Evolutionary conservation across 2,888 invertebrate species (phyloP).

Genomic region (Cheilosia vernalis): DNA sequence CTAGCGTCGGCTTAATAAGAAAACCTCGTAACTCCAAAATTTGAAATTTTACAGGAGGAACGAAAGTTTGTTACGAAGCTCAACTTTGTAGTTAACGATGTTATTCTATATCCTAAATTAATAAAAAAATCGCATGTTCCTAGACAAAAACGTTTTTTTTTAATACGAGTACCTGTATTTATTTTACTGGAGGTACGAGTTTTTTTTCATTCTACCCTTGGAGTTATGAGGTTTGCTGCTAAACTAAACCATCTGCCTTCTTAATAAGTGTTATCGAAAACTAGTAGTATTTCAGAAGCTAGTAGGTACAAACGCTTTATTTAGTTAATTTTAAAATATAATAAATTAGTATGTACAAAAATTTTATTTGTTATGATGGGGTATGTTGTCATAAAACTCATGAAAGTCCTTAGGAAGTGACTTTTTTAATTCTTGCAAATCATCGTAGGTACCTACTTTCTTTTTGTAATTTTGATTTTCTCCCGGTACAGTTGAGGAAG

Average conservation of each 20-base stretch:
- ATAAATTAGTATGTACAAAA: neutral
- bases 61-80: too few species aligned
- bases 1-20: too few species aligned
- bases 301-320: too few species aligned
- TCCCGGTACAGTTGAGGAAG: neutral
- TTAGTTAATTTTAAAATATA: neutral
- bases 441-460: constrained; percentile 2
- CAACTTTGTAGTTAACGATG: too few species aligned
- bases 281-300: constrained; percentile 1
- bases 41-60: too few species aligned
- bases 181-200: neutral
- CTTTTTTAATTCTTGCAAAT: constrained; percentile 22
- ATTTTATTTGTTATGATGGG: neutral
- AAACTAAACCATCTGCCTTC: neutral
- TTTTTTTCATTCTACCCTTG: neutral
- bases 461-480: neutral
- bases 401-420: too few species aligned
- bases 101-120: too few species aligned
- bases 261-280: neutral
- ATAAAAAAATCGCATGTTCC: too few species aligned
- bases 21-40: too few species aligned
- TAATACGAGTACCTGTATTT: neutral
- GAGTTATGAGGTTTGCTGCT: constrained; percentile 2
- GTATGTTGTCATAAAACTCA: neutral
- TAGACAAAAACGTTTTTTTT: too few species aligned